These are phyloP conservation scores for Todus mexicanus DNA, from an alignment of 2,797 vertebrate genomes.

Conservation along the genomic window DNA sequence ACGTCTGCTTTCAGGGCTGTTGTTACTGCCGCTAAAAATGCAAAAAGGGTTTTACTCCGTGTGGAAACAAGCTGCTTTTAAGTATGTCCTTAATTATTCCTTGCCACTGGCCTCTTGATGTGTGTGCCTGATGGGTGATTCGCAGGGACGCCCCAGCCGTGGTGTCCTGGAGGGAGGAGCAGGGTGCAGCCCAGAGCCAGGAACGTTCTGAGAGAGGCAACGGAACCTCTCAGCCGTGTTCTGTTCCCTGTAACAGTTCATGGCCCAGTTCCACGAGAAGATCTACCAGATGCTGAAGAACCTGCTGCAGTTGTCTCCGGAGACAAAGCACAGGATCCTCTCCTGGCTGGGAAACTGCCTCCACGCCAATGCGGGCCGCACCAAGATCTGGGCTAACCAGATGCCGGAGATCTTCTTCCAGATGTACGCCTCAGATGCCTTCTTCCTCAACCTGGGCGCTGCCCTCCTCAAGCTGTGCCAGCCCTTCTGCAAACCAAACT, in stretches of 20 bases:
- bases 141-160: fast-evolving
- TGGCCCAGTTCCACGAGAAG: slow-evolving; percentile 97
- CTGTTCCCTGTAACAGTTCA: slow-evolving; percentile 79
- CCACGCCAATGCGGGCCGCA: slow-evolving; percentile 89
- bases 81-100: not conserved
- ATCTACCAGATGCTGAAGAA: slow-evolving; percentile 94
- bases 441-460: slow-evolving; percentile 94
- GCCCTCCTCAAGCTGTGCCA: slow-evolving; percentile 93
- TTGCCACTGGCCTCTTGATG: not conserved
- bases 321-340: slow-evolving; percentile 92
- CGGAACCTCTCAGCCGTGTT: not conserved
- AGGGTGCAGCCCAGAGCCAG: fast-evolving
- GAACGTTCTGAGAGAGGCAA: not conserved
- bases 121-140: fast-evolving
- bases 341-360: slow-evolving; percentile 96
- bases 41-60: not conserved
- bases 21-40: not conserved
- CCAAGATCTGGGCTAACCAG: slow-evolving; percentile 99
- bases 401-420: slow-evolving; percentile 98
- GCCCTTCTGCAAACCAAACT: slow-evolving; percentile 93
- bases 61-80: not conserved
- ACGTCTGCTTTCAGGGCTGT: fast-evolving
- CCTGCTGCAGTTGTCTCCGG: slow-evolving; percentile 89
- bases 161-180: not conserved
- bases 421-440: slow-evolving; percentile 94